phyloP scores from a whole-genome alignment of 2,113 vertebrate species.

The Theristicus caerulescens region DNA sequence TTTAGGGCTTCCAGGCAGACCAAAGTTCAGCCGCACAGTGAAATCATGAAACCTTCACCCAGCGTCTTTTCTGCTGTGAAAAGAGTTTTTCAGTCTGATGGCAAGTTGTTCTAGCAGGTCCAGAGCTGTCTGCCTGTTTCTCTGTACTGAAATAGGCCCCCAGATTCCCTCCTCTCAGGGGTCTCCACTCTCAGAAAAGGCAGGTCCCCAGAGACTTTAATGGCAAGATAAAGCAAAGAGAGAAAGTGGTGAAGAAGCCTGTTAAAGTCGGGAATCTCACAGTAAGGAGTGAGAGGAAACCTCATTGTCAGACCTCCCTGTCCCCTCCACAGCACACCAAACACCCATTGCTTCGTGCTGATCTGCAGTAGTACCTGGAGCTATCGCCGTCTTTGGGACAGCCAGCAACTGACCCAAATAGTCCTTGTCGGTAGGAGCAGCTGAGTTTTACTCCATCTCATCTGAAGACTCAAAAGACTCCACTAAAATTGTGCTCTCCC shows the following conservation, averaged over 20 bases:
- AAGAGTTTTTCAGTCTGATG: neutral
- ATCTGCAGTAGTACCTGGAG: neutral
- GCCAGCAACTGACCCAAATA: neutral
- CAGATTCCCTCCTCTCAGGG: neutral
- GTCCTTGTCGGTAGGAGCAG: neutral
- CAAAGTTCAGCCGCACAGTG: neutral
- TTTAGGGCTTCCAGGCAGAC: neutral
- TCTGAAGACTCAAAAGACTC: neutral
- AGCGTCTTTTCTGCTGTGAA: neutral
- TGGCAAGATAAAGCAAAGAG: neutral
- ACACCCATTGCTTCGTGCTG: neutral
- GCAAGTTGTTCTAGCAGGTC: neutral
- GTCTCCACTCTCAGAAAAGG: neutral
- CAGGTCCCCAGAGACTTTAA: neutral
- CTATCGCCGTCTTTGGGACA: neutral
- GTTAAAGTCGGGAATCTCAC: neutral
- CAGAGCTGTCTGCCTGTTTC: neutral
- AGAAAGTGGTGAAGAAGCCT: neutral
- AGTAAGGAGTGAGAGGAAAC: neutral
- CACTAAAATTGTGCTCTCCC: neutral
- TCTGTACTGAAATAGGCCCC: neutral
- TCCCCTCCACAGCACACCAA: neutral
- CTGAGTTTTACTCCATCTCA: neutral
- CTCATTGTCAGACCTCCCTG: neutral
- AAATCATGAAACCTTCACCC: neutral